Evolutionary conservation across 2,888 invertebrate genomes (phyloP), one percentile per base, ranked within the genome.

Genomic region (Drosophila nr. medialis): DNA sequence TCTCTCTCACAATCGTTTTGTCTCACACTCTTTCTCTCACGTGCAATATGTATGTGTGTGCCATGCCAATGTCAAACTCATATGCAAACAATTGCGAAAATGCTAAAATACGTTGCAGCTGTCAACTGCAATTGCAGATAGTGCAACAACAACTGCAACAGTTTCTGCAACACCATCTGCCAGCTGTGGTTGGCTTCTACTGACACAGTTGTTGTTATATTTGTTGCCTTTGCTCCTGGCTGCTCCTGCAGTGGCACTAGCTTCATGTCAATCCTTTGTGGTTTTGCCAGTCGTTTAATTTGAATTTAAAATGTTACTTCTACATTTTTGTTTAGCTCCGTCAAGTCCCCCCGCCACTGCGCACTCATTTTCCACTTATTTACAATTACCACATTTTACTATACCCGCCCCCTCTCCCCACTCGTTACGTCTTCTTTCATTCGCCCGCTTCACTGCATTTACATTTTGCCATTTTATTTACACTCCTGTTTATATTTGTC

Each of bases 301-400:
- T 90, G 90, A 88, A 88, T 88, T 89, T 88, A 79, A 90, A 88
- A 90, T 87, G 89, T 86, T 82, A 84, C 73, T 73, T 71, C 55
- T 65, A 72, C 82, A 72, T 64, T 75, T 72, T 66, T 58, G 80
- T 70, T 75, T 72, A 72, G 72, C 64, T 36, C 42, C 15, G 29
- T 15, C 21, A 24, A 45, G 45, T 48, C 27, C 58, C 58, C 29
- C 63, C 59, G 11, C 50, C 21, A 10, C 49, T 18, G 61, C 64
- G 65, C 77, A 77, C 76, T 83, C 79, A 75, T 84, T 86, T 90
- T 90, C 87, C 89, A 90, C 89, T 90, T 86, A 89, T 90, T 89
- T 90, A 90, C 90, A 87, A 87, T 90, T 87, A 87, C 89, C 89
- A 83, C 90, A 90, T 89, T 86, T 90, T 89, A 86, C 86, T 88